A percentile compares a stretch with the other conserved stretches of the same genome.
Conservation (phyloP, 2,888 invertebrate genomes). For the Pachliopta kotzebuea region DNA sequence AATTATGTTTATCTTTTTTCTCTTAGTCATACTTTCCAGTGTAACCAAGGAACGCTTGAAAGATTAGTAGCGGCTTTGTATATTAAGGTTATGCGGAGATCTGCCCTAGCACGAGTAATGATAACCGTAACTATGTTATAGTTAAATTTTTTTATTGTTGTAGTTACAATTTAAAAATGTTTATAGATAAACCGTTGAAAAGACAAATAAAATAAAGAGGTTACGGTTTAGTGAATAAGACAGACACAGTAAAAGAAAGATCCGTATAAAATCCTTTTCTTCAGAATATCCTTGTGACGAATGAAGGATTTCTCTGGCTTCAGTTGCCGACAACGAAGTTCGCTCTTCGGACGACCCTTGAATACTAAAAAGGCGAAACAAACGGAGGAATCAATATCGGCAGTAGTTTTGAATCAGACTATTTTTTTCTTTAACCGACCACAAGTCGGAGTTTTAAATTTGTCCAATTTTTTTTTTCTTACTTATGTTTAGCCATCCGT, state of each 20-base stretch:
- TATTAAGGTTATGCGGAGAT: too few relatives aligned
- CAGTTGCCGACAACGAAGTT: constrained; percentile 33
- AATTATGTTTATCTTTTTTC: not conserved
- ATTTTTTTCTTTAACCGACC: not conserved
- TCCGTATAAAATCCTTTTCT: constrained; percentile 20
- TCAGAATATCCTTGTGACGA: constrained; percentile 26
- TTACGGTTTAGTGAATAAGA: not conserved
- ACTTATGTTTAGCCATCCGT: too few relatives aligned
- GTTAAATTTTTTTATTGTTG: too few relatives aligned
- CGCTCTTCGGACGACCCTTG: constrained; percentile 36
- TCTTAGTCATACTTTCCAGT: too few relatives aligned
- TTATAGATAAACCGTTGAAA: not conserved
- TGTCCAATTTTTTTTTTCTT: too few relatives aligned
- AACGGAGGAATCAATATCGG: constrained; percentile 40
- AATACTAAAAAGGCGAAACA: constrained; percentile 40
- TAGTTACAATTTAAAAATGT: not conserved
- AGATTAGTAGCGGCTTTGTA: too few relatives aligned
- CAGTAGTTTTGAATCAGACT: constrained; percentile 20
- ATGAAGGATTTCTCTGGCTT: constrained; percentile 34
- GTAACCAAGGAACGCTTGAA: too few relatives aligned
- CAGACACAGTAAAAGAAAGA: constrained; percentile 12
- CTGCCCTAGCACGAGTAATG: too few relatives aligned
- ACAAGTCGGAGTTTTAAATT: too few relatives aligned
- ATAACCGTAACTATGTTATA: too few relatives aligned
- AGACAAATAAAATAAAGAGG: not conserved